phyloP scores from a whole-genome alignment of 2,113 vertebrate species.

The Dipodomys spectabilis region DNA sequence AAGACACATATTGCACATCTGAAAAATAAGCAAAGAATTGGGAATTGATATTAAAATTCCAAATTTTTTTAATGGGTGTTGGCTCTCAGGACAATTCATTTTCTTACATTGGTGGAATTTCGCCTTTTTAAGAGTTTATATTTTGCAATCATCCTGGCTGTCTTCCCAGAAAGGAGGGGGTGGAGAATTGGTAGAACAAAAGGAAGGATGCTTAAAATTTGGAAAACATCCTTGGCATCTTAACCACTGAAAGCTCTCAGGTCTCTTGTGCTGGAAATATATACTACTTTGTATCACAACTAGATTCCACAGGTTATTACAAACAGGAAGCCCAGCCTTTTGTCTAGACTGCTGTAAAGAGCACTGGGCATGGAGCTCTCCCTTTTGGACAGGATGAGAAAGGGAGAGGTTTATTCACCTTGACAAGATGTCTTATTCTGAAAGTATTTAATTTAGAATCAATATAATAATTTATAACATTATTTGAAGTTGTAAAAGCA shows the following conservation, averaged over 20 bases:
- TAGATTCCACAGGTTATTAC: background rate
- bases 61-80: constrained; percentile 47
- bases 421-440: background rate
- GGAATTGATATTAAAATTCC: constrained; percentile 55
- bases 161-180: constrained; percentile 50
- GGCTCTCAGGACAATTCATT: constrained; percentile 26
- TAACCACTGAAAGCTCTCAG: background rate
- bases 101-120: constrained; percentile 34
- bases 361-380: no score
- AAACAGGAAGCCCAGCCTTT: background rate
- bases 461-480: background rate
- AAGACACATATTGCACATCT: background rate
- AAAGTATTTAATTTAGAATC: background rate
- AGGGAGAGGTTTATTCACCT: background rate
- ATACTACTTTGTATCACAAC: background rate
- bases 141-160: constrained; percentile 67
- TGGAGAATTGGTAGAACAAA: background rate
- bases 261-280: background rate
- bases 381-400: background rate
- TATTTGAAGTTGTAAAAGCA: background rate
- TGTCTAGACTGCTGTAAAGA: background rate
- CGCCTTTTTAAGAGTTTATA: constrained; percentile 24
- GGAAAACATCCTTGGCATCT: background rate
- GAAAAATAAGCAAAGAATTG: background rate
- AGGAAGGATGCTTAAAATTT: background rate